Evolutionary conservation across 2,113 vertebrate genomes (phyloP), one percentile per base, ranked within the genome.

Genomic region (Rhinichthys klamathensis): DNA sequence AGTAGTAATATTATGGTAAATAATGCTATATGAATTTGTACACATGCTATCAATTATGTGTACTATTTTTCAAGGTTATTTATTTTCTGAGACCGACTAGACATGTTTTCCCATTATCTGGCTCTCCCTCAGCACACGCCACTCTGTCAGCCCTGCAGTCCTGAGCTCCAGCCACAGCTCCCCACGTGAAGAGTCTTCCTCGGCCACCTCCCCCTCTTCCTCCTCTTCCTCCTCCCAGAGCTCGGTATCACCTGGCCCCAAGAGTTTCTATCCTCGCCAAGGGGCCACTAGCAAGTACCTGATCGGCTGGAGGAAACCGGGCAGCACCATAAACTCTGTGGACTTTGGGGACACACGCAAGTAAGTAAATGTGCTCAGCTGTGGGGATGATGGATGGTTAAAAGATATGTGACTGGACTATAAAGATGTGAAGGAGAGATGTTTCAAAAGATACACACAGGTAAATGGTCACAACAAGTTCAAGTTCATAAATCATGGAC

Each of bases 241-340:
- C 76, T 97, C 97, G 0, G 95, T 96, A 21, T 96, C 96, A 0
- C 96, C 97, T 0, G 97, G 98, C 51, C 98, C 97, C 82, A 97
- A 98, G 92, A 99, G 95, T 90, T 99, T 99, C 95, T 99, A 99
- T 92, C 97, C 98, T 18, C 97, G 98, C 75, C 98, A 99, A 93
- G 98, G 98, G 30, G 98, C 98, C 85, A 99, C 98, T 84, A 99
- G 98, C 96, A 99, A 99, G 93, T 99, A 98, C 93, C 95, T 99
- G 92, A 99, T 99, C 0, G 98, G 98, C 90, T 99, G 98, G 98
- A 98, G 98, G 92, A 99, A 99, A 85, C 98, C 98, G 0, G 98
- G 98, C 87, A 97, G 98, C 92, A 99, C 98, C 91, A 99, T 99
- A 92, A 99, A 99, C 93, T 99, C 97, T 18, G 98, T 99, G 89